phyloP scores from a whole-genome alignment of 1,140 invertebrate species.

The Hyles vespertilio region DNA sequence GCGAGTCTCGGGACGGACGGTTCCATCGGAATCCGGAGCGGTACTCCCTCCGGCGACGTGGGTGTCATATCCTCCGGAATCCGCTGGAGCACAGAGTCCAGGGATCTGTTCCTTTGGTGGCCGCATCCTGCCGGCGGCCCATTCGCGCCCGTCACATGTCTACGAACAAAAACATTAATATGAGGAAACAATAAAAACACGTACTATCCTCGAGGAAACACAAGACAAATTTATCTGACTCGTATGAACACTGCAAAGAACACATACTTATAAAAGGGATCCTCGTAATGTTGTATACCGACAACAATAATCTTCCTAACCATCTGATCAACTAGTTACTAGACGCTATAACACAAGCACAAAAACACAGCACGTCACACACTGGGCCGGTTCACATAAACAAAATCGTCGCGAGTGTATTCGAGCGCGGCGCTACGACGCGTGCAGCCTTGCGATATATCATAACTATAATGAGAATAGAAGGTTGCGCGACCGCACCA shows the following conservation, averaged over 20 bases:
- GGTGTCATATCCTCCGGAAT: slow-evolving; percentile 90
- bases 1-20: slow-evolving; percentile 85
- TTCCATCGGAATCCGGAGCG: slow-evolving; percentile 82
- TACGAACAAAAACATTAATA: slow-evolving; percentile 43
- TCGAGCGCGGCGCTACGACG: slow-evolving; percentile 33
- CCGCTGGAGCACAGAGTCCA: slow-evolving; percentile 90
- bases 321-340: slow-evolving; percentile 40
- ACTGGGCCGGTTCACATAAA: slow-evolving; percentile 41
- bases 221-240: too few relatives aligned
- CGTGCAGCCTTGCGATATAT: slow-evolving; percentile 28
- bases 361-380: slow-evolving; percentile 33
- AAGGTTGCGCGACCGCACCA: slow-evolving; percentile 13
- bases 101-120: slow-evolving; percentile 90
- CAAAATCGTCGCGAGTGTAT: slow-evolving; percentile 34
- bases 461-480: slow-evolving; percentile 29
- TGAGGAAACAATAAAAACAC: slow-evolving; percentile 10
- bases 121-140: slow-evolving; percentile 74
- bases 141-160: slow-evolving; percentile 61
- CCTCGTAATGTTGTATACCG: slow-evolving; percentile 64
- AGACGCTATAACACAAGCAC: slow-evolving; percentile 27
- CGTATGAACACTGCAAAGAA: not conserved
- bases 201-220: too few relatives aligned
- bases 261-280: slow-evolving; percentile 67
- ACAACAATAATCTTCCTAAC: slow-evolving; percentile 68
- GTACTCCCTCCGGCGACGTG: slow-evolving; percentile 85